These are phyloP conservation scores for Anguilla anguilla DNA, from an alignment of 2,797 vertebrate genomes.

Conservation along the genomic window DNA sequence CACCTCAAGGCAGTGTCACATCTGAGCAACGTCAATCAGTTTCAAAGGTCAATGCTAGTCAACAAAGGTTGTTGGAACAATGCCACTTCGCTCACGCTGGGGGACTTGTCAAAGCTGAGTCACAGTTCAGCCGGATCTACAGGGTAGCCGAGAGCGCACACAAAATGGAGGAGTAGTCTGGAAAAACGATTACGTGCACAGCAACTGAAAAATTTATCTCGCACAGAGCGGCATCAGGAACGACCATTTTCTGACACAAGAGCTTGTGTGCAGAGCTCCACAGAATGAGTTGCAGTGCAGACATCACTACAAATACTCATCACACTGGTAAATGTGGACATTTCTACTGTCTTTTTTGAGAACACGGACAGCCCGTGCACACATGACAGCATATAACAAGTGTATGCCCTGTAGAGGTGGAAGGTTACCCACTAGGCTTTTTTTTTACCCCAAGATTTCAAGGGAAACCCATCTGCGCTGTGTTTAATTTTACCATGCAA, in stretches of 20 bases:
- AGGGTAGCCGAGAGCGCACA: not conserved
- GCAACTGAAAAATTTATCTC: not conserved
- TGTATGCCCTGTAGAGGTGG: not conserved
- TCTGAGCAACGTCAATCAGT: conserved; percentile 2
- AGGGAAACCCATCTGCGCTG: not conserved
- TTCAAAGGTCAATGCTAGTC: conserved; percentile 21
- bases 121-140: conserved; percentile 23
- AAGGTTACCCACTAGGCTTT: not conserved
- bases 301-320: not conserved
- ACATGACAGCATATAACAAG: not conserved
- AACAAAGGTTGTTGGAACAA: conserved; percentile 8
- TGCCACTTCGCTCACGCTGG: not conserved
- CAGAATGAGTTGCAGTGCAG: not conserved
- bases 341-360: not conserved
- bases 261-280: not conserved
- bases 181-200: not conserved
- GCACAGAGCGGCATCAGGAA: not conserved
- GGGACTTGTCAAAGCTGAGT: conserved; percentile 26
- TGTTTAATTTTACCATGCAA: not conserved
- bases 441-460: not conserved
- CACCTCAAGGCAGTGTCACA: conserved; percentile 8
- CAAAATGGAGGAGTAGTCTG: not conserved
- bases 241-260: not conserved
- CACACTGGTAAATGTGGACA: not conserved
- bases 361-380: not conserved